Conservation (phyloP, 2,888 invertebrate genomes). For the Nymphalis polychloros region DNA sequence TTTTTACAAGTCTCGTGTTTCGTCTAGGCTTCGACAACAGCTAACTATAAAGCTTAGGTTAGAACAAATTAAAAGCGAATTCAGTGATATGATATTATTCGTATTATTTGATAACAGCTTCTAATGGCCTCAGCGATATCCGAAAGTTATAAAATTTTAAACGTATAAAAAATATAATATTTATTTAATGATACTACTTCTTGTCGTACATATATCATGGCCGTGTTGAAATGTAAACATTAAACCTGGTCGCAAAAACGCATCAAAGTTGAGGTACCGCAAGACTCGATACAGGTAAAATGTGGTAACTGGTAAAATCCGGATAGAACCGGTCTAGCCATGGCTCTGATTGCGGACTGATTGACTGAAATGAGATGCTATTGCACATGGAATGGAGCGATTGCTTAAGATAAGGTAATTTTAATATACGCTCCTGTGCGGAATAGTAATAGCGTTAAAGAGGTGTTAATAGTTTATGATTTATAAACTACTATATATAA, state of each 20-base stretch:
- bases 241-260: constrained; percentile 24
- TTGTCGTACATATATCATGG: constrained; percentile 1
- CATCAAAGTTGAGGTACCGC: constrained; percentile 29
- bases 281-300: constrained; percentile 42
- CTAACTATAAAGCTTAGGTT: no score
- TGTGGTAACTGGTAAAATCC: constrained; percentile 41
- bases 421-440: background rate
- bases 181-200: background rate
- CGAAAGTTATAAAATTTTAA: background rate
- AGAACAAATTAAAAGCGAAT: no score
- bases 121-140: no score
- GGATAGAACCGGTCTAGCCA: constrained; percentile 33
- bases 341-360: constrained; percentile 39
- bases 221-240: constrained; percentile 26
- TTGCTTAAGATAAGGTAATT: constrained; percentile 21
- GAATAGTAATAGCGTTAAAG: constrained; percentile 1
- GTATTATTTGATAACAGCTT: no score
- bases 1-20: background rate
- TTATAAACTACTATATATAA: no score
- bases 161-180: background rate
- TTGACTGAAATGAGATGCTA: constrained; percentile 39
- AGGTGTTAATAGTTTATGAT: background rate
- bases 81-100: no score
- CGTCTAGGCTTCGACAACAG: no score
- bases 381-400: constrained; percentile 28